Conservation (phyloP, 2,113 vertebrate species). For the Elgaria multicarinata region DNA sequence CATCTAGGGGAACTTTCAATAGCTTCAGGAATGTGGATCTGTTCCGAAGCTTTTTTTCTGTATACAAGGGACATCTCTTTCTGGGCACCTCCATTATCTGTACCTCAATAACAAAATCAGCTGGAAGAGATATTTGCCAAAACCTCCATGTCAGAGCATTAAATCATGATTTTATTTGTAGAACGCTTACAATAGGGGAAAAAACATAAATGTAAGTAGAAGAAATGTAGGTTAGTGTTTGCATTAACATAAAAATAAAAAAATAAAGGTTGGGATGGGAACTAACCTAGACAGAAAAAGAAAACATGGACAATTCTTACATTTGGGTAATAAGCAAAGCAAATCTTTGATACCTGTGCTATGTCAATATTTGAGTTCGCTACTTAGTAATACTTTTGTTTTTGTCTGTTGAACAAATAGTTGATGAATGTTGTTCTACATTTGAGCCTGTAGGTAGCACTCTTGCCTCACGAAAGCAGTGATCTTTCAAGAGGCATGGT, state of each 20-base stretch:
- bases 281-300: neutral
- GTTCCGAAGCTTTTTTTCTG: neutral
- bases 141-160: neutral
- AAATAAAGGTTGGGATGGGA: neutral
- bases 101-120: neutral
- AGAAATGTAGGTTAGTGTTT: neutral
- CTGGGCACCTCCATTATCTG: neutral
- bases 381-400: neutral
- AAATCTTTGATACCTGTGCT: neutral
- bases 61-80: neutral
- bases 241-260: neutral
- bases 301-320: neutral
- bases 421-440: conserved; percentile 57
- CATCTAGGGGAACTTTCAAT: neutral
- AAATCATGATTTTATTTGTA: neutral
- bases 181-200: neutral
- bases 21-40: neutral
- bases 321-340: neutral
- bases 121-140: neutral
- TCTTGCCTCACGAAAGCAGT: conserved; percentile 69
- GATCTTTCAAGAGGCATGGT: neutral
- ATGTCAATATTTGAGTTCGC: neutral
- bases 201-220: neutral
- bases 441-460: conserved; percentile 76
- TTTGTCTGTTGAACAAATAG: neutral